phyloP scores from a whole-genome alignment of 2,797 vertebrate genomes.

The Acanthiza pusilla region DNA sequence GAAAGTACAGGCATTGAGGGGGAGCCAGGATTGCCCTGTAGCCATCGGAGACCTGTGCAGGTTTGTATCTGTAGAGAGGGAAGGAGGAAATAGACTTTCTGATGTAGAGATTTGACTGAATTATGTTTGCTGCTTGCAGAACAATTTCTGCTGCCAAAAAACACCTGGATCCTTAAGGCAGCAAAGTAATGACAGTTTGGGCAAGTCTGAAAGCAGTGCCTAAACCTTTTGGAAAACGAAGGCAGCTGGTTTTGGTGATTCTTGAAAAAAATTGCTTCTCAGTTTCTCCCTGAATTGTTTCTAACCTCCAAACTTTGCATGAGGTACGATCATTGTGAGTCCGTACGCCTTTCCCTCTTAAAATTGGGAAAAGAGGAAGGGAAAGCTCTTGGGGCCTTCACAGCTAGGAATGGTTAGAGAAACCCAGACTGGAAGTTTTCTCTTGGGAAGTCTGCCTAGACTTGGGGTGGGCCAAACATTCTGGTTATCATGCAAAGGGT shows the following conservation, averaged over 20 bases:
- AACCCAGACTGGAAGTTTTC: neutral
- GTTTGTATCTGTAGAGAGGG: neutral
- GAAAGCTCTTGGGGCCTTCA: neutral
- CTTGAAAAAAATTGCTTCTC: neutral
- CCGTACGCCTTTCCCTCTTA: rapidly evolving
- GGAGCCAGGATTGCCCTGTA: neutral
- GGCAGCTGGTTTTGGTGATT: neutral
- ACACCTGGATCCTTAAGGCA: neutral
- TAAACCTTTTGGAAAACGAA: neutral
- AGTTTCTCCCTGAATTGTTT: neutral
- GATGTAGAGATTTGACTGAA: neutral
- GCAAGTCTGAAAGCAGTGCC: neutral
- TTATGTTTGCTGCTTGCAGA: neutral
- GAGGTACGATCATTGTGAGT: rapidly evolving
- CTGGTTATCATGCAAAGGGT: neutral
- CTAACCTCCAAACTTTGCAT: neutral
- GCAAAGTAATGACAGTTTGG: neutral
- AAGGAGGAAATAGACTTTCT: neutral
- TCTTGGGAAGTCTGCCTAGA: neutral
- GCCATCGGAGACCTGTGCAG: neutral
- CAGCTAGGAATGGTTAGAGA: neutral
- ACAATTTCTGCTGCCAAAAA: neutral
- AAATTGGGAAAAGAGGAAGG: neutral
- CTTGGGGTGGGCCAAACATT: neutral
- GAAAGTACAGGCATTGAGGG: neutral